A percentile compares a stretch with the other conserved stretches of the same genome.
These are phyloP conservation scores for Hydractinia echinata DNA, from an alignment of 30 jellyfish, hydroid and myxozoan genomes.

Conservation along the genomic window DNA sequence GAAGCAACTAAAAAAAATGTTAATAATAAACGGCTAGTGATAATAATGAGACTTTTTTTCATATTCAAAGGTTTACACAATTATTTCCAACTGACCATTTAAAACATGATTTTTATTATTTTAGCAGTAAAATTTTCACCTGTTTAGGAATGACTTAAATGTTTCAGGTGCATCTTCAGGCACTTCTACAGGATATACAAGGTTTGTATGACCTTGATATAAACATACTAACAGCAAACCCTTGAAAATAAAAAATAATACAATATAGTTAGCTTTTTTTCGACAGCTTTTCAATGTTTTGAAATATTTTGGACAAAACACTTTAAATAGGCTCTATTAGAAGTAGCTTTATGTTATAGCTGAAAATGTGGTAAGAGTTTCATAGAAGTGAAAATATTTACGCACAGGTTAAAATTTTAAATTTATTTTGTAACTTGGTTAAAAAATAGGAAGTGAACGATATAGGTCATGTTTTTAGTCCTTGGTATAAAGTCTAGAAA, in stretches of 20 bases:
- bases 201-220: slow-evolving; percentile 49
- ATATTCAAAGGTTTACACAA: no score
- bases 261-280: no score
- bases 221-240: slow-evolving; percentile 69
- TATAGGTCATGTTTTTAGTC: no score
- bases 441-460: neutral
- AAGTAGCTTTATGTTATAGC: no score
- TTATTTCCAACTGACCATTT: no score
- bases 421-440: no score
- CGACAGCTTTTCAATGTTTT: no score
- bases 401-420: no score
- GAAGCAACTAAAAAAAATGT: slow-evolving; percentile 55
- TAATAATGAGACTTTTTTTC: neutral
- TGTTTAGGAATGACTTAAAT: slow-evolving; percentile 52
- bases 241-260: slow-evolving; percentile 15
- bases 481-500: no score
- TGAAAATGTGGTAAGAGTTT: neutral
- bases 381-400: neutral
- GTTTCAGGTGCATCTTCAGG: slow-evolving; percentile 69
- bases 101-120: no score
- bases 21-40: slow-evolving; percentile 1
- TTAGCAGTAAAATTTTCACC: slow-evolving; percentile 15
- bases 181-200: slow-evolving; percentile 73
- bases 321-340: no score
- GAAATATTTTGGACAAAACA: no score